phyloP scores from a whole-genome alignment of 2,113 vertebrate species.

The Amphiprion ocellaris region DNA sequence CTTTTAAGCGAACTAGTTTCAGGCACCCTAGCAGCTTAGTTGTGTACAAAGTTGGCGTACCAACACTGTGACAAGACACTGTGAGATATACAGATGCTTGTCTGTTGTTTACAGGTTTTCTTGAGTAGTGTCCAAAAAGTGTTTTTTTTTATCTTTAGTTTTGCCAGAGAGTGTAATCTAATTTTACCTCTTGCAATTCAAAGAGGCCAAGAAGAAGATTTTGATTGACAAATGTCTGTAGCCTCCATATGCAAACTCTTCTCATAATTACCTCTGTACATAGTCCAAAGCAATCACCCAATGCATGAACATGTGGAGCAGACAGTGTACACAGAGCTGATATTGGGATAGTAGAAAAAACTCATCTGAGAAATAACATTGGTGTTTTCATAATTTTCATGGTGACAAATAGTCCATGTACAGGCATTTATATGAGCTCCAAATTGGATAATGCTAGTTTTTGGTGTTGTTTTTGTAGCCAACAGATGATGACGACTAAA shows the following conservation, averaged over 20 bases:
- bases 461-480: neutral
- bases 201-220: neutral
- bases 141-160: neutral
- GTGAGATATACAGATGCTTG: neutral
- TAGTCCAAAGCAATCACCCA: slow-evolving; percentile 33
- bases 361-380: neutral
- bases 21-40: slow-evolving; percentile 12
- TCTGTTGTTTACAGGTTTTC: neutral
- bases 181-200: slow-evolving; percentile 8
- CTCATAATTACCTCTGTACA: neutral
- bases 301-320: neutral
- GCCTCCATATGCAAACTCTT: neutral
- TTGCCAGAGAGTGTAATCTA: neutral
- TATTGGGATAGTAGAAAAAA: neutral
- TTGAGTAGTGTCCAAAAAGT: neutral
- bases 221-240: slow-evolving; percentile 11
- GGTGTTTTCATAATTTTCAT: neutral
- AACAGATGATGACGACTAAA: neutral
- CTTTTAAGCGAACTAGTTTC: slow-evolving; percentile 40
- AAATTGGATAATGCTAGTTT: neutral
- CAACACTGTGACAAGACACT: neutral
- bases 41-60: neutral
- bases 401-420: neutral
- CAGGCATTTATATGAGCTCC: neutral
- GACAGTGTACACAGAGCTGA: neutral